Conservation (phyloP, 1,140 invertebrate genomes). For the Mya arenaria region DNA sequence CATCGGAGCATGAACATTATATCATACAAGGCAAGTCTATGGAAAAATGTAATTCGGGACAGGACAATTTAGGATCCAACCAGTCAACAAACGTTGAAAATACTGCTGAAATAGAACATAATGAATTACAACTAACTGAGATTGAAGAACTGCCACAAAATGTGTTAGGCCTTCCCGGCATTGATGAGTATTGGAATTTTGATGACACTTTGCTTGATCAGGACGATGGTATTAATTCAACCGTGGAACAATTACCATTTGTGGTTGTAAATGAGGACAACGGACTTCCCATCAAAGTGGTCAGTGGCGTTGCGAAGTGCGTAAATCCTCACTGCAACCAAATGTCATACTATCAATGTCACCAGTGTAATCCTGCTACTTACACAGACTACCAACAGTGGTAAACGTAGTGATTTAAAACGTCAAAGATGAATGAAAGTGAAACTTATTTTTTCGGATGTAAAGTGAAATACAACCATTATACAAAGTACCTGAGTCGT, state of each 20-base stretch:
- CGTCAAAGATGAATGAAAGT: background rate
- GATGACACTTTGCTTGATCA: background rate
- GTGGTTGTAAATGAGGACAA: background rate
- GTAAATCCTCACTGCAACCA: background rate
- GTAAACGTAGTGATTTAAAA: background rate
- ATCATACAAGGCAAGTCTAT: background rate
- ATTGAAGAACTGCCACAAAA: slow-evolving; percentile 9
- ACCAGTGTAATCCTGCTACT: background rate
- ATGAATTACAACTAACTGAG: background rate
- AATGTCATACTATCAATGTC: background rate
- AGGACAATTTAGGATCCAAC: background rate
- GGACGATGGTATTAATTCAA: background rate
- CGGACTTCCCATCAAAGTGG: background rate
- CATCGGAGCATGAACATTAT: background rate
- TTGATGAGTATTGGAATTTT: background rate
- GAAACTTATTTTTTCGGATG: no score
- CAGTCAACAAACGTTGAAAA: no score
- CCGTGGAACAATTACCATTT: background rate
- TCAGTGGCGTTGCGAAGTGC: background rate
- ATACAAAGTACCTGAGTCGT: no score
- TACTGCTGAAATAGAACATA: background rate
- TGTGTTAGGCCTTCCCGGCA: background rate
- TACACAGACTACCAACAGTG: background rate
- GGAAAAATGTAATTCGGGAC: background rate
- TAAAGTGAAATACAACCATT: no score